These are phyloP conservation scores for Mellilla xanthometata DNA, from an alignment of 2,888 invertebrate species.

Conservation along the genomic window DNA sequence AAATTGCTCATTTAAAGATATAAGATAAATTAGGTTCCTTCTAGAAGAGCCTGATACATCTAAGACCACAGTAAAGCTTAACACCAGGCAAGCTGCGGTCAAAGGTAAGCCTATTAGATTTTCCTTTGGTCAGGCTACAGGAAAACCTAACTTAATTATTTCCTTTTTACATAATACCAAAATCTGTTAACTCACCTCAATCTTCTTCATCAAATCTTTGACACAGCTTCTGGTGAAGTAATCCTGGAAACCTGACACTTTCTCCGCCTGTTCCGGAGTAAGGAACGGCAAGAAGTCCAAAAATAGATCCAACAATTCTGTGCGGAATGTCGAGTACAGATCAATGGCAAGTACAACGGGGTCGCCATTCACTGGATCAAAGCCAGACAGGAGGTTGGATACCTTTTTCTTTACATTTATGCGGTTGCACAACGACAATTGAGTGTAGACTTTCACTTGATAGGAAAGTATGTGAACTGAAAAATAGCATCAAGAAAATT, in stretches of 20 bases:
- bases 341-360: constrained; percentile 40
- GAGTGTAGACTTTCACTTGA: constrained; percentile 49
- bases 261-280: constrained; percentile 62
- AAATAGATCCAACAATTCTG: constrained; percentile 52
- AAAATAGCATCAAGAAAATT: constrained; percentile 23
- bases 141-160: too few relatives aligned
- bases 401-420: constrained; percentile 40
- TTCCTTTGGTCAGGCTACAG: too few relatives aligned
- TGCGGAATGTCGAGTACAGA: constrained; percentile 38
- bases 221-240: constrained; percentile 58
- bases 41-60: too few relatives aligned
- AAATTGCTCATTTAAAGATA: too few relatives aligned
- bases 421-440: constrained; percentile 33
- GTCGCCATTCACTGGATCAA: constrained; percentile 42
- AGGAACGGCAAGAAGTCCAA: constrained; percentile 64
- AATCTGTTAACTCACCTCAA: too few relatives aligned
- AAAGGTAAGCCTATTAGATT: too few relatives aligned
- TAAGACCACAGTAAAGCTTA: too few relatives aligned
- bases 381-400: constrained; percentile 39
- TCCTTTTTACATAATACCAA: too few relatives aligned
- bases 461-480: constrained; percentile 55
- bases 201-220: constrained; percentile 47
- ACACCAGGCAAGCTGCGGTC: too few relatives aligned
- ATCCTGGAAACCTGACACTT: constrained; percentile 50
- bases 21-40: too few relatives aligned